Evolutionary conservation across 2,888 invertebrate species (phyloP).

Genomic region (Junonia oenone): DNA sequence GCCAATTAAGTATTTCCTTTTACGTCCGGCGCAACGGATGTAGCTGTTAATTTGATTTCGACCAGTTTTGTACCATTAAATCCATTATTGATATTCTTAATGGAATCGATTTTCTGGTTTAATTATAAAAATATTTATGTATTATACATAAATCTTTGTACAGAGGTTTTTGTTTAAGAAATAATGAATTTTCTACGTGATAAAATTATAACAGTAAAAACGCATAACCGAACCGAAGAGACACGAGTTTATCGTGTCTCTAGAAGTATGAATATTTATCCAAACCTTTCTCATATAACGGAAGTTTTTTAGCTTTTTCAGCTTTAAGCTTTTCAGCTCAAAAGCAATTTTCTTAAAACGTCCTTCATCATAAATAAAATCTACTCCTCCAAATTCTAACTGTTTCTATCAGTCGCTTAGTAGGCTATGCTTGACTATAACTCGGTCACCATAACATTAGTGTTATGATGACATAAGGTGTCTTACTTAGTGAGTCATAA

Average conservation of each 20-base stretch:
- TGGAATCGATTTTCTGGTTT: slow-evolving; percentile 4
- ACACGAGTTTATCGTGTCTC: too few species aligned
- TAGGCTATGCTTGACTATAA: background rate
- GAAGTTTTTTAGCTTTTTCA: too few species aligned
- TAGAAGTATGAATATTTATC: too few species aligned
- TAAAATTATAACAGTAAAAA: too few species aligned
- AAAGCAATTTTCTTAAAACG: too few species aligned
- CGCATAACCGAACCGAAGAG: too few species aligned
- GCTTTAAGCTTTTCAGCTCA: too few species aligned
- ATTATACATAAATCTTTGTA: too few species aligned
- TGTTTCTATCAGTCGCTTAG: background rate
- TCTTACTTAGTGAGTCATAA: slow-evolving; percentile 16
- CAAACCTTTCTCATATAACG: too few species aligned
- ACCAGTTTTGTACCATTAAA: slow-evolving; percentile 14
- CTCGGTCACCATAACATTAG: background rate
- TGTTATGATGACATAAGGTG: background rate
- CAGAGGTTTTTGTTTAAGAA: too few species aligned
- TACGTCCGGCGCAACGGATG: slow-evolving; percentile 16
- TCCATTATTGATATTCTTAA: background rate
- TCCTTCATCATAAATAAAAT: too few species aligned
- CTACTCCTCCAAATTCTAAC: background rate
- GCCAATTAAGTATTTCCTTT: slow-evolving; percentile 21
- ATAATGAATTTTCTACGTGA: too few species aligned
- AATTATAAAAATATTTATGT: background rate
- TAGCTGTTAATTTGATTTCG: slow-evolving; percentile 12